These are phyloP conservation scores for Pseudococcus longispinus DNA, from an alignment of 2,888 invertebrate species.

Conservation along the genomic window DNA sequence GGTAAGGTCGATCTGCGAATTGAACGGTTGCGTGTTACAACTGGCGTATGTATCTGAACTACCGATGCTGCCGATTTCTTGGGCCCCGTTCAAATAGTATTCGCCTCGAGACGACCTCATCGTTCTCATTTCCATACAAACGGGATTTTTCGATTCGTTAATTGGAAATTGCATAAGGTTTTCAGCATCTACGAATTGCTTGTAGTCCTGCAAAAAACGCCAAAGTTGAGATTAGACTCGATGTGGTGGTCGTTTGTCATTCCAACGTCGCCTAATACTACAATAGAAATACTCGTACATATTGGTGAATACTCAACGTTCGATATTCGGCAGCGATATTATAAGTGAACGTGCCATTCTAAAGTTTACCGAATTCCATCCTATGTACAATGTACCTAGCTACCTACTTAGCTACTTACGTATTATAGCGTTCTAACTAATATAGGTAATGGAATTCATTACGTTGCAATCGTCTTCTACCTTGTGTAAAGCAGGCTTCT, in stretches of 20 bases:
- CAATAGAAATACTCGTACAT: background rate
- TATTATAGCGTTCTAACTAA: too few relatives aligned
- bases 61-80: slow-evolving; percentile 67
- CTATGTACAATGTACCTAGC: background rate
- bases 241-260: background rate
- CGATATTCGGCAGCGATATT: background rate
- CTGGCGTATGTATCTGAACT: slow-evolving; percentile 95
- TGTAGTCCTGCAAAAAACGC: slow-evolving; percentile 74
- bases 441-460: too few relatives aligned
- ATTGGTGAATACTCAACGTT: background rate
- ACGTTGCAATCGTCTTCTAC: background rate
- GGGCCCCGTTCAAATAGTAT: slow-evolving; percentile 62
- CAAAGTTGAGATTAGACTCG: background rate
- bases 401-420: background rate
- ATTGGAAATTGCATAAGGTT: slow-evolving; percentile 85
- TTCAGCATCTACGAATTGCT: slow-evolving; percentile 90
- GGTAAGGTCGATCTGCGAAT: slow-evolving; percentile 81
- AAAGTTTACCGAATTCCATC: background rate
- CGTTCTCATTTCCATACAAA: slow-evolving; percentile 80
- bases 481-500: background rate
- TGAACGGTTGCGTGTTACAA: slow-evolving; percentile 94
- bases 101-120: slow-evolving; percentile 66
- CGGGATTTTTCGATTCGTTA: slow-evolving; percentile 82
- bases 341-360: background rate
- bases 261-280: background rate